These are phyloP conservation scores for Astyanax mexicanus DNA, from an alignment of 2,797 vertebrate species.

Conservation along the genomic window DNA sequence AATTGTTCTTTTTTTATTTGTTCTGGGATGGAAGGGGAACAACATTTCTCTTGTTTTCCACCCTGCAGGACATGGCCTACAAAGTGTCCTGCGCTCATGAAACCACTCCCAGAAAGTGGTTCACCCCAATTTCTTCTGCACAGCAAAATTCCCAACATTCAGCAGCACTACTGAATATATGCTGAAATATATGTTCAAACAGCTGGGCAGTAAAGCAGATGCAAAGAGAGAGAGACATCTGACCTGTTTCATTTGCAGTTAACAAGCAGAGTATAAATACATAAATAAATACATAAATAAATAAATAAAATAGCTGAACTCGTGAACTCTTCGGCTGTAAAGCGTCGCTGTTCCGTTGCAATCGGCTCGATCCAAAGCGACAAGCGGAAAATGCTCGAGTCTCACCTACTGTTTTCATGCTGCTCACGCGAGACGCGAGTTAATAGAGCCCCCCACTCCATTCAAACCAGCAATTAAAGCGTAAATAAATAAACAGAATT, in stretches of 20 bases:
- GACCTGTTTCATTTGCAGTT: slow-evolving; percentile 59
- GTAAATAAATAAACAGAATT: neutral
- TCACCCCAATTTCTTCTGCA: slow-evolving; percentile 34
- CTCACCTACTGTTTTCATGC: slow-evolving; percentile 69
- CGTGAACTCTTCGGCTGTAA: slow-evolving; percentile 73
- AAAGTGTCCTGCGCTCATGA: slow-evolving; percentile 46
- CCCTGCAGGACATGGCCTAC: slow-evolving; percentile 32
- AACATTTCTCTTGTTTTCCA: slow-evolving; percentile 58
- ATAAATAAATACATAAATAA: slow-evolving; percentile 56
- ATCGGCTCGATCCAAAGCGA: slow-evolving; percentile 72
- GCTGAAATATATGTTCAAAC: slow-evolving; percentile 58
- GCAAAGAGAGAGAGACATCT: slow-evolving; percentile 2
- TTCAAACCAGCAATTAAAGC: too few relatives aligned
- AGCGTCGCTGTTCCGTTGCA: slow-evolving; percentile 70
- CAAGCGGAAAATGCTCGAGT: slow-evolving; percentile 77
- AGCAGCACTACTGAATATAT: neutral
- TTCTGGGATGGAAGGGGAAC: slow-evolving; percentile 44
- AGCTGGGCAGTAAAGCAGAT: slow-evolving; percentile 56
- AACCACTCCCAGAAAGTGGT: slow-evolving; percentile 44
- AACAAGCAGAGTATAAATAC: slow-evolving; percentile 48
- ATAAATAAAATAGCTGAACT: slow-evolving; percentile 70
- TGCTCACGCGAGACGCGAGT: slow-evolving; percentile 55
- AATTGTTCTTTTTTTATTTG: slow-evolving; percentile 44
- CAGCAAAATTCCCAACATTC: slow-evolving; percentile 12
- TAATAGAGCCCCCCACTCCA: slow-evolving; percentile 59